Percentiles rank a stretch among this genome's conserved stretches.
Conservation (phyloP, 2,113 vertebrate genomes). For the Chascanopsetta lugubris region DNA sequence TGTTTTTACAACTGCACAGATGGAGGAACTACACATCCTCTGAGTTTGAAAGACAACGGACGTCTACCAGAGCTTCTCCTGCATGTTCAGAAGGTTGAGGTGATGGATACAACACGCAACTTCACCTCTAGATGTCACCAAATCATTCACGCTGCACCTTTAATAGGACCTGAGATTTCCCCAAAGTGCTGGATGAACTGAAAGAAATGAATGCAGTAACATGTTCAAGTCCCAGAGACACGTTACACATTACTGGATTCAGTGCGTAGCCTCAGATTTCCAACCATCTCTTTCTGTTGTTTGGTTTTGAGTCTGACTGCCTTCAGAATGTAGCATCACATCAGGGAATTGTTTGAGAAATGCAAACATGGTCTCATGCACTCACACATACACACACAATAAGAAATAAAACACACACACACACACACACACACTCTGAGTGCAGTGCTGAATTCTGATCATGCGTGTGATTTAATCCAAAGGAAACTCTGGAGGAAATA, state of each 20-base stretch:
- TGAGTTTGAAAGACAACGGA: neutral
- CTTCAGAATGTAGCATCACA: neutral
- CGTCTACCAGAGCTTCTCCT: no score
- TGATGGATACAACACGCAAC: no score
- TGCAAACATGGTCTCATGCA: constrained; percentile 5
- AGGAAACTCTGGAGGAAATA: constrained; percentile 38
- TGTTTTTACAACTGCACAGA: no score
- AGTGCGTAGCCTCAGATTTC: no score
- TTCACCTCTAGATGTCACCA: no score
- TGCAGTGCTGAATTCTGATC: constrained; percentile 11
- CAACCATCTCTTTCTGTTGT: neutral
- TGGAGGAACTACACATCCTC: no score
- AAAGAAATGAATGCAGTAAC: neutral
- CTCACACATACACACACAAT: neutral
- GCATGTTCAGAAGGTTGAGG: no score
- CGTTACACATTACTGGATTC: neutral
- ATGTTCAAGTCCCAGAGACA: neutral
- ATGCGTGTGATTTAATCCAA: constrained; percentile 48
- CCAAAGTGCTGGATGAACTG: no score
- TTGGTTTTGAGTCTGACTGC: neutral
- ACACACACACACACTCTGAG: constrained; percentile 7
- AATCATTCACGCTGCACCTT: no score
- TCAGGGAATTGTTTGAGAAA: neutral
- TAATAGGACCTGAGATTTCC: no score
- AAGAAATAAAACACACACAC: constrained; percentile 20